Evolutionary conservation across 2,888 invertebrate genomes (phyloP).

Genomic region (Coenonympha glycerion): DNA sequence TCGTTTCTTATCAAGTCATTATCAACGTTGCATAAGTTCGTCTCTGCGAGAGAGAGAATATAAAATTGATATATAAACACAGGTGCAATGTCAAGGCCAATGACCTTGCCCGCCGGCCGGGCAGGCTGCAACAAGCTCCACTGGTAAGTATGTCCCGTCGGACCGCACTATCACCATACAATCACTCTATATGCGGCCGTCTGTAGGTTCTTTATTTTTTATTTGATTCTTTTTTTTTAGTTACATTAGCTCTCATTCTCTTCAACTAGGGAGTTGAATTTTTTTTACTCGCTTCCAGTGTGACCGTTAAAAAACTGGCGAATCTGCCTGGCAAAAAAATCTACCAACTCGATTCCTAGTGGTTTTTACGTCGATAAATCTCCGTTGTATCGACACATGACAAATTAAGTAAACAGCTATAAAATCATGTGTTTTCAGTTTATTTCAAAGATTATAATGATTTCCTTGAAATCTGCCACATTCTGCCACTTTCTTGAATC

Average conservation of each 20-base stretch:
- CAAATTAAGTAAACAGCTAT: too few relatives aligned
- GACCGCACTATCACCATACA: neutral
- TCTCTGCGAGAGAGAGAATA: conserved; percentile 14
- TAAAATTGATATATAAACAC: conserved; percentile 48
- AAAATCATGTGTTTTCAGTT: too few relatives aligned
- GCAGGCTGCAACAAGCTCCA: conserved; percentile 19
- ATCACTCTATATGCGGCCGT: conserved; percentile 10
- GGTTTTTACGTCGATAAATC: too few relatives aligned
- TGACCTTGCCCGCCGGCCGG: conserved; percentile 46
- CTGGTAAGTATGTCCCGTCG: conserved; percentile 4
- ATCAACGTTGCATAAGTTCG: conserved; percentile 6
- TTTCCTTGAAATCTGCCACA: too few relatives aligned
- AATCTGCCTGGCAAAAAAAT: too few relatives aligned
- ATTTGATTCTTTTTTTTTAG: neutral
- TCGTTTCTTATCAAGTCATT: conserved; percentile 2
- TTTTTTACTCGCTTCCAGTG: too few relatives aligned
- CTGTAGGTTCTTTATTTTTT: conserved; percentile 15
- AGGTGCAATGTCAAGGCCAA: conserved; percentile 66
- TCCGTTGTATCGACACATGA: too few relatives aligned
- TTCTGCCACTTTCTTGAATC: too few relatives aligned
- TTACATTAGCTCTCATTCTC: neutral
- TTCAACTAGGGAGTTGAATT: too few relatives aligned
- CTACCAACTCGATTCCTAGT: too few relatives aligned
- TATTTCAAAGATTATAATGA: too few relatives aligned
- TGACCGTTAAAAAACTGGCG: too few relatives aligned